Evolutionary conservation across 2,888 invertebrate genomes (phyloP), one percentile per base, ranked within the genome.

Genomic region (Xanthorhoe spadicearia): DNA sequence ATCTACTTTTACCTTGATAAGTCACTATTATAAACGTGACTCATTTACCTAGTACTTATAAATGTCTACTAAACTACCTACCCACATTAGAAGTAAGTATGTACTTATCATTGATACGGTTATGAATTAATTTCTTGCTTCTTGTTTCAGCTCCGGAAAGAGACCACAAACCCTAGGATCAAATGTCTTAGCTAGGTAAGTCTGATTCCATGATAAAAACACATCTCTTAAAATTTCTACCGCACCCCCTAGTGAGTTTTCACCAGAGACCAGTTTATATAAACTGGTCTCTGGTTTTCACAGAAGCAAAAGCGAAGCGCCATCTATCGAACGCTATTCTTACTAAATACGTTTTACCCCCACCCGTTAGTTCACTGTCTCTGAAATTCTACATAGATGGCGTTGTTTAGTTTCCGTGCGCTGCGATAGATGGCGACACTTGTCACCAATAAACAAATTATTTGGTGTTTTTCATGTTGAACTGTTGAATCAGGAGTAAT

Each of bases 131-230:
- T 70, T 70, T 72, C 67, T 46, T 35, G 6, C 61, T 64, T 55
- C 10, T 89, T 90, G 89, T 92, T 96, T 79, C 95, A 97, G 97
- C 89, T 96, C 96, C 83, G 96, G 95, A 77, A 96, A 96, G 90
- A 95, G 96, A 85, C 96, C 97, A 90, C 94, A 68, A 32, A 68
- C 52, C 54, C 61, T 97, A 77, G 96, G 97, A 84, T 96, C 97
- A 83, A 97, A 96, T 95, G 97, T 97, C 85, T 94, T 97, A 95
- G 97, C 97, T 80, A 97, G 97, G 97, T 97, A 93, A 74, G 63
- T n/a, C 9, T 59, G 23, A 17, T 23, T n/a, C 28, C 28, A 38
- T 43, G 43, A 9, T 38, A 13, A 38, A 38, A 35, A 54, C 7
- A 19, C 15, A 52, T 48, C 32, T 19, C 10, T 19, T 50, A 8